Conservation (phyloP, 2,888 invertebrate species). For the Sarcophaga carnaria region DNA sequence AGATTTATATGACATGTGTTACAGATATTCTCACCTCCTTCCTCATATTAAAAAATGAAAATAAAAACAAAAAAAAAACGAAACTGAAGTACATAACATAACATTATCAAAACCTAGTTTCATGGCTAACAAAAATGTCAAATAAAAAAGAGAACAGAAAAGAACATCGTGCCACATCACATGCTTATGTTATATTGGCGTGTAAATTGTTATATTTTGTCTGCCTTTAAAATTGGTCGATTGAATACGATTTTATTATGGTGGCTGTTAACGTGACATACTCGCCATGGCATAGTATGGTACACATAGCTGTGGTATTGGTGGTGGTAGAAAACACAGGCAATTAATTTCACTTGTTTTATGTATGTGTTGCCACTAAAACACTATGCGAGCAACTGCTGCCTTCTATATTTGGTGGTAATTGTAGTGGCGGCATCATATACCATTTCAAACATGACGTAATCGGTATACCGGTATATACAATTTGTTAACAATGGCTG, state of each 20-base stretch:
- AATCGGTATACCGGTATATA: background rate
- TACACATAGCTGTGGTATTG: background rate
- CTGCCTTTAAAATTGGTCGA: conserved; percentile 50
- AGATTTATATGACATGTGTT: background rate
- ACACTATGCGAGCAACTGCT: background rate
- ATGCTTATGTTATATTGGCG: conserved; percentile 43
- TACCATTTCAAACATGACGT: background rate
- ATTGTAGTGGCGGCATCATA: too few relatives aligned
- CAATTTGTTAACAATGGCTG: background rate
- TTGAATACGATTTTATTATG: conserved; percentile 29
- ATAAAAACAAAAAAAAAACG: too few relatives aligned
- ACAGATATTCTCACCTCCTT: background rate
- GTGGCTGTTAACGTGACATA: background rate
- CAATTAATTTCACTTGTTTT: conserved; percentile 58
- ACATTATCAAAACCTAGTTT: conserved; percentile 1
- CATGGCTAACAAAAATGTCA: background rate
- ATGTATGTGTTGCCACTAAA: conserved; percentile 33
- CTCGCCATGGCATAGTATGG: background rate
- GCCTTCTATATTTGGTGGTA: background rate
- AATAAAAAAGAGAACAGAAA: too few relatives aligned
- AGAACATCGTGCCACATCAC: background rate
- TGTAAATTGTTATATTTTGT: conserved; percentile 49
- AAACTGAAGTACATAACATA: background rate
- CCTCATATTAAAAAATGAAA: too few relatives aligned
- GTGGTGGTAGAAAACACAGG: conserved; percentile 10